Percentiles rank a stretch among this genome's conserved stretches.
phyloP scores from a whole-genome alignment of 2,113 vertebrate genomes.

The Psophia crepitans region DNA sequence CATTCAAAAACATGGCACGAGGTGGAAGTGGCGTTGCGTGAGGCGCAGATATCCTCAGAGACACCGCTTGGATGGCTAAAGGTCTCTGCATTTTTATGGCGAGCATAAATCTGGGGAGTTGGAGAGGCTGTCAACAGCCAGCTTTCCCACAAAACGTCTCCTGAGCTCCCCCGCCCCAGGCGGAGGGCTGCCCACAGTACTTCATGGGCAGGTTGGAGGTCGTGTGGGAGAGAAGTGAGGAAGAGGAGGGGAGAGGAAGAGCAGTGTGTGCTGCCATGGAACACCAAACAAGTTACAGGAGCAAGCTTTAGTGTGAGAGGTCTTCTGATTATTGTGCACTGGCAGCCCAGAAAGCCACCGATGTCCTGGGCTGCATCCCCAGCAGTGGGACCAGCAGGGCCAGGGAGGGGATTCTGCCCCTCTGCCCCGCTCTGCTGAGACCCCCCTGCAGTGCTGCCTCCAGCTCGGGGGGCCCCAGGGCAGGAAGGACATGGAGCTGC shows the following conservation, averaged over 20 bases:
- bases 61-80: background rate
- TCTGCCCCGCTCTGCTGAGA: too few relatives aligned
- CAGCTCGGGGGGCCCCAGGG: too few relatives aligned
- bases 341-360: too few relatives aligned
- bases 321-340: too few relatives aligned
- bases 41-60: background rate
- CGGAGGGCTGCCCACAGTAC: background rate
- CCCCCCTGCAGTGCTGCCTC: too few relatives aligned
- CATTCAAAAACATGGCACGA: background rate
- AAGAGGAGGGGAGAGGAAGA: background rate
- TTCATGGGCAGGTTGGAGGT: background rate
- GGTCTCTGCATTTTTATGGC: background rate
- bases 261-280: background rate
- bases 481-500: too few relatives aligned
- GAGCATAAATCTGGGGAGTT: background rate
- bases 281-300: background rate
- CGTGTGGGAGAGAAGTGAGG: background rate
- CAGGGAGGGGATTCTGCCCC: too few relatives aligned
- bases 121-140: background rate
- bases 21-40: background rate
- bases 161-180: too few relatives aligned
- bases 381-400: too few relatives aligned
- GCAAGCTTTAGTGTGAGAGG: background rate
- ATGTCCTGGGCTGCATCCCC: too few relatives aligned
- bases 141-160: background rate